These are phyloP conservation scores for Tangara arthus DNA, from an alignment of 2,797 vertebrate species.

Conservation along the genomic window DNA sequence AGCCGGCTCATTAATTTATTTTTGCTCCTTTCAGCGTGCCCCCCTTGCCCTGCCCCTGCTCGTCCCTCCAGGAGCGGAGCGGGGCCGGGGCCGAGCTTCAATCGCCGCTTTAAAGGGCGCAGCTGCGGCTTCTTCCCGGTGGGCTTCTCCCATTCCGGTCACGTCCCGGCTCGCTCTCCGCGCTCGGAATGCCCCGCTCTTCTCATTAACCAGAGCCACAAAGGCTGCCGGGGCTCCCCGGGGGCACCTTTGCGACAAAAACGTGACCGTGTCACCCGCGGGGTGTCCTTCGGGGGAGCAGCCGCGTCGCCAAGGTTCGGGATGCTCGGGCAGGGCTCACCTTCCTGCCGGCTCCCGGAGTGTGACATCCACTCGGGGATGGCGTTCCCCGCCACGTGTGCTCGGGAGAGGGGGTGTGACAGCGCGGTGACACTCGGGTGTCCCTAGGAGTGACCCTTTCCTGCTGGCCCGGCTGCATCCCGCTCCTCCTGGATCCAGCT, in stretches of 20 bases:
- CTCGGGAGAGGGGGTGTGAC: background rate
- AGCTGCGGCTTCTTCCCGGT: slow-evolving; percentile 9
- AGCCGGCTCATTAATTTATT: background rate
- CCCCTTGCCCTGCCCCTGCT: background rate
- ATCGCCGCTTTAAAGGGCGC: background rate
- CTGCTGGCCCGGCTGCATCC: background rate
- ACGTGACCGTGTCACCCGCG: background rate
- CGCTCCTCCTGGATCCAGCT: background rate
- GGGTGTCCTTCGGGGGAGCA: accelerated
- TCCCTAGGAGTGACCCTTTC: background rate
- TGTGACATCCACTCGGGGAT: accelerated
- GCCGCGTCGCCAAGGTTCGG: background rate
- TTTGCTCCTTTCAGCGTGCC: background rate
- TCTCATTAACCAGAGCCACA: background rate
- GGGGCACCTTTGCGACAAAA: background rate
- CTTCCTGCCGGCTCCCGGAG: background rate
- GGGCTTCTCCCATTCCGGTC: slow-evolving; percentile 51
- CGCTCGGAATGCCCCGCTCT: background rate
- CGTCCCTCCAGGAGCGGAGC: background rate
- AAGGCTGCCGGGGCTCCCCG: background rate
- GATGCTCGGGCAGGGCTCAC: background rate
- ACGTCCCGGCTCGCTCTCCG: slow-evolving; percentile 21
- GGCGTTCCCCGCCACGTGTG: accelerated
- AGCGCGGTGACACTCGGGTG: accelerated
- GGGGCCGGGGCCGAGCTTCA: background rate